Conservation (phyloP, 2,113 vertebrate species). For the Sorex araneus region DNA sequence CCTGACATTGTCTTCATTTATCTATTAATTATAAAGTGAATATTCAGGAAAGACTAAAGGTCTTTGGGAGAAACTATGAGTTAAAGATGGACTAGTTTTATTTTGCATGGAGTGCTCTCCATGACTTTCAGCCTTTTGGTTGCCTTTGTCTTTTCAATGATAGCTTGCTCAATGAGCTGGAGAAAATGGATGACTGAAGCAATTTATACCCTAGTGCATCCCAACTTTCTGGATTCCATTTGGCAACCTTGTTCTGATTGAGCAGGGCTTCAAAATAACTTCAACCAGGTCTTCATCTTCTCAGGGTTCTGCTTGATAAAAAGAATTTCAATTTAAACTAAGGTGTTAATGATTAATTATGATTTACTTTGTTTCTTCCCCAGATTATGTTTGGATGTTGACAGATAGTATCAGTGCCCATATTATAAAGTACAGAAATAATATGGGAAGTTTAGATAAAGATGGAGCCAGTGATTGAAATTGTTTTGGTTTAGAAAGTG, state of each 20-base stretch:
- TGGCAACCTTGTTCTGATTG: background rate
- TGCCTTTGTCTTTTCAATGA: background rate
- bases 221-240: background rate
- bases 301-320: conserved; percentile 20
- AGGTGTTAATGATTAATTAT: conserved; percentile 51
- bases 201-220: background rate
- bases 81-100: background rate
- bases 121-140: background rate
- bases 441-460: conserved; percentile 26
- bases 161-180: background rate
- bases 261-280: background rate
- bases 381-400: conserved; percentile 29
- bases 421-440: background rate
- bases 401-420: background rate
- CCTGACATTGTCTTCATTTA: background rate
- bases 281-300: background rate
- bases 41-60: background rate
- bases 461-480: background rate
- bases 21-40: background rate
- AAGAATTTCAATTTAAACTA: conserved; percentile 4
- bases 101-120: background rate
- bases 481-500: background rate
- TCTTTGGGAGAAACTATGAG: background rate
- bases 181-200: background rate
- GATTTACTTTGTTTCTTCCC: background rate